These are phyloP conservation scores for Pelmatolapia mariae DNA, from an alignment of 2,113 vertebrate genomes.

Conservation along the genomic window DNA sequence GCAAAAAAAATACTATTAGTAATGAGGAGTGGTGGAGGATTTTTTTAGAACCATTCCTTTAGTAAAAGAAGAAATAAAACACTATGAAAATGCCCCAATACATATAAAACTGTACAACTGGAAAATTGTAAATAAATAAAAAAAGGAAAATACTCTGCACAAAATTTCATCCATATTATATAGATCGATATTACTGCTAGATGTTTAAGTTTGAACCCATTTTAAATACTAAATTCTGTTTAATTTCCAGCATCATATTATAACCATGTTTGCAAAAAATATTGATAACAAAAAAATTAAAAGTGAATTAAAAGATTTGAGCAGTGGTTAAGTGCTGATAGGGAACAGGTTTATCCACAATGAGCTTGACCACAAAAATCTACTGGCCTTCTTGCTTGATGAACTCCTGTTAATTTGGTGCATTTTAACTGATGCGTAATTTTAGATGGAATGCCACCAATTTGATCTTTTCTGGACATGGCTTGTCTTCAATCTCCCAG, in stretches of 20 bases:
- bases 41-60: not conserved
- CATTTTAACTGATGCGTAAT: too few relatives aligned
- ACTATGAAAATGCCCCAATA: not conserved
- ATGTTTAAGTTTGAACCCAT: not conserved
- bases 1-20: rapidly evolving
- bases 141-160: not conserved
- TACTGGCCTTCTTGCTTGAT: too few relatives aligned
- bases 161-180: rapidly evolving
- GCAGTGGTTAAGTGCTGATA: not conserved
- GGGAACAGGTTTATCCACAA: not conserved
- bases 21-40: not conserved
- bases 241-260: rapidly evolving
- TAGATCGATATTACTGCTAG: rapidly evolving
- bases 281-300: not conserved
- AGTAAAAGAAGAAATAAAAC: not conserved
- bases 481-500: too few relatives aligned
- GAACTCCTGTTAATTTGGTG: too few relatives aligned
- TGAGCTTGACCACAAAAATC: too few relatives aligned
- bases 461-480: too few relatives aligned
- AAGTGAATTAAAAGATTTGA: not conserved
- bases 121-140: not conserved
- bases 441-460: too few relatives aligned
- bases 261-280: not conserved
- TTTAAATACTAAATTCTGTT: not conserved
- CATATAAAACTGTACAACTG: not conserved